phyloP scores from a whole-genome alignment of 2,888 invertebrate species.

The Tuberolachnus salignus region DNA sequence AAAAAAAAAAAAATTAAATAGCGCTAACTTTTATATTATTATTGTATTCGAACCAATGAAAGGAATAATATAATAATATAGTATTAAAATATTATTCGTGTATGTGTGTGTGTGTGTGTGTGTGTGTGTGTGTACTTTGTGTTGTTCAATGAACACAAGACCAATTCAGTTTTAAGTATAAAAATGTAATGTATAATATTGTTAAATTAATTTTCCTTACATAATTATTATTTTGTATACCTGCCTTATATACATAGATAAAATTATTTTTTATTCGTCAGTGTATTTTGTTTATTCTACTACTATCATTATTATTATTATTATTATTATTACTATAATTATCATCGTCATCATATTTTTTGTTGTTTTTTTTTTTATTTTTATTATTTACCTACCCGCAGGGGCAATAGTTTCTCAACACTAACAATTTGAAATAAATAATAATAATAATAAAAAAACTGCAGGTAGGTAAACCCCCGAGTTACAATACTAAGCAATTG shows the following conservation, averaged over 20 bases:
- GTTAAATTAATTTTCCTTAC: conserved; percentile 31
- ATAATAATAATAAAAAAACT: conserved; percentile 37
- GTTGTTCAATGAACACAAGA: conserved; percentile 7
- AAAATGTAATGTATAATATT: conserved; percentile 26
- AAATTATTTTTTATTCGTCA: conserved; percentile 43
- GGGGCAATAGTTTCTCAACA: conserved; percentile 2
- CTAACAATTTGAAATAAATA: conserved; percentile 3
- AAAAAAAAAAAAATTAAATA: not conserved
- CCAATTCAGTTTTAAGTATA: conserved; percentile 37
- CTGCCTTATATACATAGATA: conserved; percentile 8
- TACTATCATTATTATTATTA: conserved; percentile 20
- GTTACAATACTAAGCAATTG: too few relatives aligned
- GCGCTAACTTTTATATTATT: conserved; percentile 1
- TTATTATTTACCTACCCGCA: too few relatives aligned
- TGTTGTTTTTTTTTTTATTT: too few relatives aligned
- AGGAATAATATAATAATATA: not conserved
- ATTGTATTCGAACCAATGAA: conserved; percentile 1
- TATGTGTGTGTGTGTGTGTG: too few relatives aligned
- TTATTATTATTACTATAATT: conserved; percentile 13
- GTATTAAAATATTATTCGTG: not conserved
- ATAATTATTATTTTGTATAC: conserved; percentile 20
- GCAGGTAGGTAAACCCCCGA: too few relatives aligned
- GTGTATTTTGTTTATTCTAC: conserved; percentile 23
- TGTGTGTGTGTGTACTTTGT: not conserved
- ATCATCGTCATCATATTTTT: too few relatives aligned